Percentiles rank a stretch among this genome's conserved stretches.
Evolutionary conservation across 1,140 invertebrate genomes (phyloP).

Genomic region (Drosophila sucinea): DNA sequence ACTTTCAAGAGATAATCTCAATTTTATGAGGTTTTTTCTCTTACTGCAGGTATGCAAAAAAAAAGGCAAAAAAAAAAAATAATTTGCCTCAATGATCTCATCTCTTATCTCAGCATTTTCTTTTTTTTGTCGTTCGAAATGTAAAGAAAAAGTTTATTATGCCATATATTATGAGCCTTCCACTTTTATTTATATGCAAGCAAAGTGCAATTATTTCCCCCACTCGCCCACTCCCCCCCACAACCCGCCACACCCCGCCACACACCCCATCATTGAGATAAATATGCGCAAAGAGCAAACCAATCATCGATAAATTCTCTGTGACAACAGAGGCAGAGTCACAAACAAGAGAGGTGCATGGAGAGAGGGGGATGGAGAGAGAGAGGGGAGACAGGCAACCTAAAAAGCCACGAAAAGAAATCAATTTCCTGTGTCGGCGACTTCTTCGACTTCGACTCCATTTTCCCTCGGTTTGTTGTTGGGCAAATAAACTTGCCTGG

Average conservation of each 20-base stretch:
- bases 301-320: conserved; percentile 72
- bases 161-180: conserved; percentile 57
- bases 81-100: conserved; percentile 30
- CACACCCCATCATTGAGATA: conserved; percentile 60
- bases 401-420: conserved; percentile 62
- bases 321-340: conserved; percentile 49
- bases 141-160: conserved; percentile 55
- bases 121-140: conserved; percentile 33
- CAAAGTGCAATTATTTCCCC: conserved; percentile 57
- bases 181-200: conserved; percentile 61
- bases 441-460: conserved; percentile 52
- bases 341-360: neutral
- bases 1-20: conserved; percentile 20
- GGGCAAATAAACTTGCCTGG: conserved; percentile 61
- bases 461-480: conserved; percentile 25
- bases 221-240: neutral
- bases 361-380: neutral
- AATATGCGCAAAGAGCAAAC: conserved; percentile 70
- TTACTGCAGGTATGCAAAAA: conserved; percentile 4
- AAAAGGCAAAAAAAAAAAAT: conserved; percentile 1
- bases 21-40: conserved; percentile 24
- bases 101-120: conserved; percentile 29
- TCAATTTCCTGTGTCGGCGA: conserved; percentile 70
- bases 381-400: conserved; percentile 22
- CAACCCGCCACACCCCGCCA: neutral